Evolutionary conservation across 2,888 invertebrate genomes (phyloP), one percentile per base, ranked within the genome.

Genomic region (Resseliella maxima): DNA sequence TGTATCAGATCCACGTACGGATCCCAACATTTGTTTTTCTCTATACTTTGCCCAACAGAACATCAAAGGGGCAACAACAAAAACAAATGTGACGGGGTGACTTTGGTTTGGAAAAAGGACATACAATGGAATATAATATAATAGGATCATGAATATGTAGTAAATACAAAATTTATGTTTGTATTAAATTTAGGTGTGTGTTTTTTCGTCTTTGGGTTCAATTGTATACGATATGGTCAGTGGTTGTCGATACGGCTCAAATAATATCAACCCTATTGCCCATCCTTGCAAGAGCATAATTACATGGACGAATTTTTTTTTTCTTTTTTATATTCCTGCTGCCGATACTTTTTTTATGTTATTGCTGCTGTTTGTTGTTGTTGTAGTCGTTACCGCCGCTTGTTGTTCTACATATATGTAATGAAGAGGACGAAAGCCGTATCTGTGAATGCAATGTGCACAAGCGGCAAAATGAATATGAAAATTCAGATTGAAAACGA

Each of bases 91-190:
- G n/a, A n/a, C 27, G 59, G 6, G 3, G 59, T 59, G 59, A 59
- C 59, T 59, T 59, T 59, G 59, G 27, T 59, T 59, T 59, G 24
- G 5, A n/a, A 24, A 59, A 27, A 59, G 27, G 59, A 27, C 27
- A 59, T 27, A 59, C 59, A 59, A 59, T 27, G 18, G 59, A 59
- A 59, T 59, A 24, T 50, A 50, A 50, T 50, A 21, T 59, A 59
- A 59, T 59, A 59, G 59, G 59, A 59, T 59, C 59, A 59, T 59
- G 59, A 59, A 59, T 59, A 59, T 59, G 59, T 59, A 24, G 59
- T 24, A 24, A 27, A 59, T 24, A 59, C 59, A 27, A 59, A 59
- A 59, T 59, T 24, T 59, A 27, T 59, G 59, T 59, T 59, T 59
- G 59, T 59, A 59, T 59, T 24, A 59, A 59, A 59, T 59, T 59